Percentiles rank a stretch among this genome's conserved stretches.
These are phyloP conservation scores for Ornithoptera priamus DNA, from an alignment of 2,888 invertebrate species.

Conservation along the genomic window DNA sequence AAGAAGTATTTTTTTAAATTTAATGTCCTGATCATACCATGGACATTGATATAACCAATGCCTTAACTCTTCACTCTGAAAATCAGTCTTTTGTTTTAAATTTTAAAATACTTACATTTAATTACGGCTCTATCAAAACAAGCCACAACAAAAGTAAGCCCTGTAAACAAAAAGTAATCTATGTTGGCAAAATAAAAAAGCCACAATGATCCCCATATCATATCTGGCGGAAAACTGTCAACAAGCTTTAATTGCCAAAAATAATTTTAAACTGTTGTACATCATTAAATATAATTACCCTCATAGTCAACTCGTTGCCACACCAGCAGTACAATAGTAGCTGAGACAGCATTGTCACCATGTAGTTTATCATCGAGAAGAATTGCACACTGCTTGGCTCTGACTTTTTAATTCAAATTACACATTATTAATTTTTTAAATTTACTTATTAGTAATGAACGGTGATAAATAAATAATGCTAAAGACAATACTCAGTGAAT, in stretches of 20 bases:
- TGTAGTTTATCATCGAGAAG: constrained; percentile 63
- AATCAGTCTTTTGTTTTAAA: neutral
- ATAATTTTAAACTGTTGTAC: neutral
- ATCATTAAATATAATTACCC: constrained; percentile 42
- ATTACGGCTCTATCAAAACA: no score
- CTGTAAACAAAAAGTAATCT: no score
- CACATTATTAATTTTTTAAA: neutral
- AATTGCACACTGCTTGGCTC: constrained; percentile 65
- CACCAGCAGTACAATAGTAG: constrained; percentile 78
- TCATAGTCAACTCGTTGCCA: constrained; percentile 71
- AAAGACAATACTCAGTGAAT: no score
- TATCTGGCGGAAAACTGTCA: no score
- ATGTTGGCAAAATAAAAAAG: no score
- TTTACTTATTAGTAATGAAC: no score
- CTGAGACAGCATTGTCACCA: constrained; percentile 76
- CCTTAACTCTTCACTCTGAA: constrained; percentile 70
- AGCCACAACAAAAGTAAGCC: no score
- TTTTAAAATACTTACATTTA: neutral
- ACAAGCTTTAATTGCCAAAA: neutral
- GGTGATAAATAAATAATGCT: no score
- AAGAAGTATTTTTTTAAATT: constrained; percentile 63
- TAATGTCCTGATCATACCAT: constrained; percentile 74
- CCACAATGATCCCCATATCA: no score
- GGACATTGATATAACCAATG: constrained; percentile 74
- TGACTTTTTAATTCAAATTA: constrained; percentile 43